These are phyloP conservation scores for Alaudala cheleensis DNA, from an alignment of 2,113 vertebrate genomes.

Conservation along the genomic window DNA sequence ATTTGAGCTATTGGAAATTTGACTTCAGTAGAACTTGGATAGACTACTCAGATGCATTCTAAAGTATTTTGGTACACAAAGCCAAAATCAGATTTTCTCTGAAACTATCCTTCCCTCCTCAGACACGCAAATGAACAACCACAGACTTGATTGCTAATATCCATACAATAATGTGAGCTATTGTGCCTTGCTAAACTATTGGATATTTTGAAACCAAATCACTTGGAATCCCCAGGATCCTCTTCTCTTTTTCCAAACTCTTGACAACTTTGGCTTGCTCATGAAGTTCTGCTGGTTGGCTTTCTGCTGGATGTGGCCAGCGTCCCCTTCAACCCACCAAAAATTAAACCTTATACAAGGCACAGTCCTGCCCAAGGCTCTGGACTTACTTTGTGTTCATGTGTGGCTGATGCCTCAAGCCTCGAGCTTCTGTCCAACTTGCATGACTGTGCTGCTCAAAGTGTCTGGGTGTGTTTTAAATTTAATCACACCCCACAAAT, in stretches of 20 bases:
- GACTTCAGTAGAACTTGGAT: background rate
- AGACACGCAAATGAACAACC: background rate
- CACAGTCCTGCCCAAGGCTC: background rate
- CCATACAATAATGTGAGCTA: background rate
- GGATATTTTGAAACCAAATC: background rate
- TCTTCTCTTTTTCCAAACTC: background rate
- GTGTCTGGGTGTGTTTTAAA: conserved; percentile 6
- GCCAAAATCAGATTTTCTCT: background rate
- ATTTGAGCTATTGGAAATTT: background rate
- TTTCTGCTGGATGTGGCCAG: background rate
- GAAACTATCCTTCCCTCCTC: background rate
- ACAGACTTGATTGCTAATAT: background rate
- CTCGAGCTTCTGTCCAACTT: background rate
- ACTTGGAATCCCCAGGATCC: background rate
- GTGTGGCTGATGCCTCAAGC: background rate
- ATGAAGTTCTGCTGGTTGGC: background rate
- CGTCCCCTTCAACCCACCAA: background rate
- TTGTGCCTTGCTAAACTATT: background rate
- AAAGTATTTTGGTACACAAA: background rate
- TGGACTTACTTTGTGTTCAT: background rate
- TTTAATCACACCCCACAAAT: conserved; percentile 40
- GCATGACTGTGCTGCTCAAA: background rate
- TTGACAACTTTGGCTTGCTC: background rate
- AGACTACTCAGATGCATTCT: background rate
- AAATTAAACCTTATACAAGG: background rate